Percentiles rank a stretch among this genome's conserved stretches.
phyloP scores from a whole-genome alignment of 2,113 vertebrate species.

The Menidia beryllina region DNA sequence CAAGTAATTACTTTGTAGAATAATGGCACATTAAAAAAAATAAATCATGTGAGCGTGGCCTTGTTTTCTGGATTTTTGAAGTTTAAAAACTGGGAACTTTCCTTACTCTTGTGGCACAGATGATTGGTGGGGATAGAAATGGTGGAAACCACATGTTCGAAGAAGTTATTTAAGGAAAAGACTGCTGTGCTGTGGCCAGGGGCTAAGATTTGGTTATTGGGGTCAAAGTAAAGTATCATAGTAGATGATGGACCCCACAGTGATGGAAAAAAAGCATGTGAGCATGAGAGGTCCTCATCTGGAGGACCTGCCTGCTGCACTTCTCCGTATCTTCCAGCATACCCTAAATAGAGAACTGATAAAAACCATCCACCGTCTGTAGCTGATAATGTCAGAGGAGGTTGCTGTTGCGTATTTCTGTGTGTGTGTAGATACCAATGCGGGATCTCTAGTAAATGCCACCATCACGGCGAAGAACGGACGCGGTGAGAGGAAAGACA shows the following conservation, averaged over 20 bases:
- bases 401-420: neutral
- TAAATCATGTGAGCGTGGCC: neutral
- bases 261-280: neutral
- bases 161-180: too few relatives aligned
- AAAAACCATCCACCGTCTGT: conserved; percentile 9
- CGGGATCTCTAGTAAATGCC: neutral
- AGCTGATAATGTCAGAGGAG: conserved; percentile 12
- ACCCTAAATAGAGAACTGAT: conserved; percentile 38
- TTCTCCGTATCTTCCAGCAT: conserved; percentile 45
- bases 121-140: neutral
- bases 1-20: too few relatives aligned
- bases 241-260: neutral
- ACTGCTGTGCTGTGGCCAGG: neutral
- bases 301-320: conserved; percentile 6
- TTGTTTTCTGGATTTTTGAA: neutral
- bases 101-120: neutral
- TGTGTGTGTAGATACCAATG: neutral
- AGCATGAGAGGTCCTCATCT: conserved; percentile 34
- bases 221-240: neutral
- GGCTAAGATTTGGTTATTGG: too few relatives aligned
- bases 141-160: neutral
- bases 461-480: neutral
- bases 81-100: neutral
- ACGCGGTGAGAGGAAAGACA: neutral
- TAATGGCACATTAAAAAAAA: too few relatives aligned